Conservation (phyloP, 2,113 vertebrate genomes). For the Sylvietta virens region DNA sequence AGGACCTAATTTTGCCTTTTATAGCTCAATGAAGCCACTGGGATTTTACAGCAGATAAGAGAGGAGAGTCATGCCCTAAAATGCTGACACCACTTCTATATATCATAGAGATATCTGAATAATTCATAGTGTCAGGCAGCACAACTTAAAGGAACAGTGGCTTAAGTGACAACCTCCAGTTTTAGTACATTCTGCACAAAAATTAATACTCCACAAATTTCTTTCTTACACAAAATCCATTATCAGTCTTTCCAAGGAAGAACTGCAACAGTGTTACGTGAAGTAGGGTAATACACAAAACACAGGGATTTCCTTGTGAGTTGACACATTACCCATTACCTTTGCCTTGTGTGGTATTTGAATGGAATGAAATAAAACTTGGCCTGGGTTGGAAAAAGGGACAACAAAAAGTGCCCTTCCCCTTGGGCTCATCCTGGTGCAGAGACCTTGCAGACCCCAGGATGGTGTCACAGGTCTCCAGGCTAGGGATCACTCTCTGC, state of each 20-base stretch:
- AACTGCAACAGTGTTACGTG: background rate
- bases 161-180: background rate
- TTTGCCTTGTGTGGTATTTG: background rate
- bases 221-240: background rate
- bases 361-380: background rate
- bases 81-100: slow-evolving; percentile 48
- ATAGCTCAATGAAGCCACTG: slow-evolving; percentile 19
- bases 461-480: background rate
- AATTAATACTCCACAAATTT: background rate
- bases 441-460: background rate
- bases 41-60: slow-evolving; percentile 42
- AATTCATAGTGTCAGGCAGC: slow-evolving; percentile 52
- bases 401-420: background rate
- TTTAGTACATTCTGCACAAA: background rate
- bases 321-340: accelerated
- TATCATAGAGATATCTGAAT: slow-evolving; percentile 53
- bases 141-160: slow-evolving; percentile 39
- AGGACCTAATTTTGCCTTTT: slow-evolving; percentile 44
- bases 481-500: background rate
- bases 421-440: background rate
- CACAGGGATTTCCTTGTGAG: accelerated
- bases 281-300: background rate
- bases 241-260: background rate
- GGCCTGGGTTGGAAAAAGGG: background rate
- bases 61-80: slow-evolving; percentile 44